A percentile compares a stretch with the other conserved stretches of the same genome.
phyloP scores from a whole-genome alignment of 2,113 vertebrate genomes.

The Lophochroa leadbeateri region DNA sequence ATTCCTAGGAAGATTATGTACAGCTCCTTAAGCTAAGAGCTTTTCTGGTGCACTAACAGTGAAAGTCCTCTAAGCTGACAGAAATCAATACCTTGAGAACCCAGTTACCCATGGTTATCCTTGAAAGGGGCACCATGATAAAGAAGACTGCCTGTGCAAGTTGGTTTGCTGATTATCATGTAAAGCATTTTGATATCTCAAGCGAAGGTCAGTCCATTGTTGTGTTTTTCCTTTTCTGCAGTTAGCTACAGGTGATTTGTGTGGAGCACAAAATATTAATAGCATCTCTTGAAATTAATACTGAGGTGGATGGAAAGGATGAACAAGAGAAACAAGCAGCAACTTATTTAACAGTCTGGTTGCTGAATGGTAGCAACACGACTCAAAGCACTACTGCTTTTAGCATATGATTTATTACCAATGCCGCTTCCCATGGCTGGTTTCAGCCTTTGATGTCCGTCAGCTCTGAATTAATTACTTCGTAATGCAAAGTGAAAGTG shows the following conservation, averaged over 20 bases:
- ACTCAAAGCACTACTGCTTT: constrained; percentile 50
- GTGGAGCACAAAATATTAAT: background rate
- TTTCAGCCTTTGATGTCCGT: constrained; percentile 60
- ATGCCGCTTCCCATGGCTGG: constrained; percentile 24
- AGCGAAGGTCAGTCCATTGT: background rate
- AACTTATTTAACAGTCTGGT: constrained; percentile 40
- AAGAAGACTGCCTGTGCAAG: background rate
- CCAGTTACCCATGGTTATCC: background rate
- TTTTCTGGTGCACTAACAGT: background rate
- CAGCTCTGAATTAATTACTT: constrained; percentile 61
- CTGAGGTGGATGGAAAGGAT: constrained; percentile 24
- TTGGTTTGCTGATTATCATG: background rate
- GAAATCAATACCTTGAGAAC: background rate
- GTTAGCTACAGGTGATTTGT: background rate
- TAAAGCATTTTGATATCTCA: background rate
- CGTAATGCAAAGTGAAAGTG: constrained; percentile 1
- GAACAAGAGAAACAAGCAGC: constrained; percentile 38
- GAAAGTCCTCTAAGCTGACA: background rate
- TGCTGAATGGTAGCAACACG: constrained; percentile 13
- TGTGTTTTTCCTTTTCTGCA: background rate
- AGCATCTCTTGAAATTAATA: constrained; percentile 19
- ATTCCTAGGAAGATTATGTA: background rate
- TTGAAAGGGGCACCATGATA: background rate
- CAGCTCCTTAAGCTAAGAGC: background rate
- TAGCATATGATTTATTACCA: constrained; percentile 62